Percentiles rank a stretch among this genome's conserved stretches.
Evolutionary conservation across 2,797 vertebrate species (phyloP).

Genomic region (Melanotaenia parkinsoni): DNA sequence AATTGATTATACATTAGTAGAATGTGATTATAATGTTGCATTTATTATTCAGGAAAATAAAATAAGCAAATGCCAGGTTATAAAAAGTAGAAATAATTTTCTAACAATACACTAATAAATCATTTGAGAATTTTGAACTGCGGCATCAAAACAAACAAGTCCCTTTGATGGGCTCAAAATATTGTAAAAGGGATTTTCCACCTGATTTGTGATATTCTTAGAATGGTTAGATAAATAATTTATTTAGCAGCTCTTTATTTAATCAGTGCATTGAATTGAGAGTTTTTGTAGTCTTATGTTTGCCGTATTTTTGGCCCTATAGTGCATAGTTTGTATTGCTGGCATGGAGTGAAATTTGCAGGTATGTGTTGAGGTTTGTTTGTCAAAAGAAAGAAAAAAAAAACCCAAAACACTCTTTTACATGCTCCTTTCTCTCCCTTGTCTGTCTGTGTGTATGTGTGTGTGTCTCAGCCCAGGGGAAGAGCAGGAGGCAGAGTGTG

Average conservation of each 20-base stretch:
- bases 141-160: background rate
- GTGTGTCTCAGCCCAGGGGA: conserved; percentile 79
- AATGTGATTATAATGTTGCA: background rate
- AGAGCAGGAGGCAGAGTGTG: conserved; percentile 84
- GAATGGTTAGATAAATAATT: background rate
- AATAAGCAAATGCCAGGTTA: background rate
- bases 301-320: conserved; percentile 23
- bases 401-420: conserved; percentile 1
- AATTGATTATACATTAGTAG: background rate
- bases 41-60: background rate
- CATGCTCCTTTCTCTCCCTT: conserved; percentile 4
- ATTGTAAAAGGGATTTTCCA: background rate
- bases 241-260: background rate
- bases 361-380: conserved; percentile 12
- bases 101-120: background rate
- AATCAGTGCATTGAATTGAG: background rate
- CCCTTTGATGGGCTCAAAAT: background rate
- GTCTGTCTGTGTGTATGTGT: conserved; percentile 26
- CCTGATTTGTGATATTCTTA: background rate
- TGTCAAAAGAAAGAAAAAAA: conserved; percentile 19
- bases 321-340: conserved; percentile 4
- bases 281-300: background rate
- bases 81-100: background rate
- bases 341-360: conserved; percentile 38
- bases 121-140: background rate